Conservation (phyloP, 2,888 invertebrate genomes). For the Melipona beecheii region DNA sequence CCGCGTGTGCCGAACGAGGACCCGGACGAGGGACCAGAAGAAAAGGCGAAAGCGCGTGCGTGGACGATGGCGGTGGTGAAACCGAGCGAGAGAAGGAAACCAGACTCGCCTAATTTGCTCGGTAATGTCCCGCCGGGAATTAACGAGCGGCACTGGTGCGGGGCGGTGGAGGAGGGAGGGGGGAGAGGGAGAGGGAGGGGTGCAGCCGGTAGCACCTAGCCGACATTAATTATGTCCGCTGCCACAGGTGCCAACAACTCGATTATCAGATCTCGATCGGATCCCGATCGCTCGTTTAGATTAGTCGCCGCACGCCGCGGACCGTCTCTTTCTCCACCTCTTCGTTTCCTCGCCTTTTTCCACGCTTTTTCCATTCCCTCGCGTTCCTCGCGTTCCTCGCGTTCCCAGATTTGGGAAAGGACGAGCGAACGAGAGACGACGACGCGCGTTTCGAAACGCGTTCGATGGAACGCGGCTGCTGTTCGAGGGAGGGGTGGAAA, state of each 20-base stretch:
- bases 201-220: constrained; percentile 57
- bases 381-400: neutral
- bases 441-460: neutral
- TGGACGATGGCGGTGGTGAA: constrained; percentile 23
- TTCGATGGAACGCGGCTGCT: neutral
- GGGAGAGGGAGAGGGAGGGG: neutral
- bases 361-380: neutral
- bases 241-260: constrained; percentile 83
- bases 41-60: neutral
- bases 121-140: constrained; percentile 67
- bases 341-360: constrained; percentile 5
- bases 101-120: constrained; percentile 67
- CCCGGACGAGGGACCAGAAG: neutral
- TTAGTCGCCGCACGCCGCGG: constrained; percentile 53
- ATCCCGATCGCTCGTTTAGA: constrained; percentile 76
- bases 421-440: too few relatives aligned
- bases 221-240: constrained; percentile 81
- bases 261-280: constrained; percentile 81
- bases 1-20: neutral
- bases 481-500: too few relatives aligned
- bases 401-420: too few relatives aligned
- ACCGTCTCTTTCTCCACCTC: neutral
- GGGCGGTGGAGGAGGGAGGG: neutral
- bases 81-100: constrained; percentile 41
- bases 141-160: constrained; percentile 59